A percentile compares a stretch with the other conserved stretches of the same genome.
These are phyloP conservation scores for Neoseiulus cucumeris DNA, from an alignment of 1,140 invertebrate species.

Conservation along the genomic window DNA sequence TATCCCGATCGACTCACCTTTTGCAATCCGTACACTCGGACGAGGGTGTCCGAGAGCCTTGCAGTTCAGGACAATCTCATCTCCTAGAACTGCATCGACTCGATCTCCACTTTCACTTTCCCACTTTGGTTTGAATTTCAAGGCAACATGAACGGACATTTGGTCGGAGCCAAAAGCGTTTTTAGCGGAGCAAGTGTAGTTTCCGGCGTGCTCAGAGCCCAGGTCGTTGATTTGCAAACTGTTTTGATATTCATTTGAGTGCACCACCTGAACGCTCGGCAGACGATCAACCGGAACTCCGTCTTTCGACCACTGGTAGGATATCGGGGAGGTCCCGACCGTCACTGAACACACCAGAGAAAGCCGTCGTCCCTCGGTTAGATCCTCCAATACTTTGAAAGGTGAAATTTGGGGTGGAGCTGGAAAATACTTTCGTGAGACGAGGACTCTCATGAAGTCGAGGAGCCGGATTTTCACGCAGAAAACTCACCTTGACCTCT, in stretches of 20 bases:
- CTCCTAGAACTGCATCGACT: background rate
- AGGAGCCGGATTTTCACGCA: too few relatives aligned
- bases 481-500: too few relatives aligned
- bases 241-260: background rate
- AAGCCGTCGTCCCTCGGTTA: background rate
- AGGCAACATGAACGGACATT: background rate
- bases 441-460: too few relatives aligned
- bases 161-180: slow-evolving; percentile 42
- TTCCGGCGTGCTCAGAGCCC: slow-evolving; percentile 31
- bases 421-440: background rate
- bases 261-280: background rate
- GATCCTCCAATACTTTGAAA: slow-evolving; percentile 4
- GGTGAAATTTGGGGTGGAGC: slow-evolving; percentile 2
- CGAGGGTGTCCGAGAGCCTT: background rate
- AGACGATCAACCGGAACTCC: background rate
- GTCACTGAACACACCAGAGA: background rate
- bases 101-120: background rate
- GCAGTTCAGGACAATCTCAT: background rate
- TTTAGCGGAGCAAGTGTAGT: slow-evolving; percentile 48
- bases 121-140: background rate
- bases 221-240: background rate
- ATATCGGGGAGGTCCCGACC: background rate
- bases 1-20: background rate
- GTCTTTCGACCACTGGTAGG: background rate
- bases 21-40: background rate